Percentiles rank a stretch among this genome's conserved stretches.
Evolutionary conservation across 2,888 invertebrate species (phyloP).

Genomic region (Nasonia oneida): DNA sequence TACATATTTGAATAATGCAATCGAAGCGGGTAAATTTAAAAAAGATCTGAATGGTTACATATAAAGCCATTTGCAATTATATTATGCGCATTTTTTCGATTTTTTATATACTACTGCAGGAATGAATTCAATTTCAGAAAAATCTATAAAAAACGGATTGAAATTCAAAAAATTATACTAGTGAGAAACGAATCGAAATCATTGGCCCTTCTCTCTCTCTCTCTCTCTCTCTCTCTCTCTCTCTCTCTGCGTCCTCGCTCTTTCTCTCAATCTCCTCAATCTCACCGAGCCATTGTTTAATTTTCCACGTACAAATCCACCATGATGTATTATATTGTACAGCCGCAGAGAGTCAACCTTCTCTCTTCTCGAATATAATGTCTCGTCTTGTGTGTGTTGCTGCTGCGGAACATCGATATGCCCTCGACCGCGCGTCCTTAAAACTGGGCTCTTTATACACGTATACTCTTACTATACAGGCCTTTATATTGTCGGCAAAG

Average conservation of each 20-base stretch:
- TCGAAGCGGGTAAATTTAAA: background rate
- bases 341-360: background rate
- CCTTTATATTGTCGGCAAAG: background rate
- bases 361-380: background rate
- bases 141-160: no score
- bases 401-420: background rate
- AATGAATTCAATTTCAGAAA: no score
- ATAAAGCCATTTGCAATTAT: background rate
- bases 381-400: background rate
- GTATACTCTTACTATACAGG: background rate
- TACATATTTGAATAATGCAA: background rate
- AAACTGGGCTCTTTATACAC: conserved; percentile 1
- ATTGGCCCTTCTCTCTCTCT: background rate
- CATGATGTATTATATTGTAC: background rate
- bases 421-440: conserved; percentile 4
- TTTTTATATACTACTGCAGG: no score
- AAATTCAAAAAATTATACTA: no score
- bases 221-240: no score
- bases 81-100: no score
- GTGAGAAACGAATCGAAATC: background rate
- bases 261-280: conserved; percentile 28
- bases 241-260: background rate
- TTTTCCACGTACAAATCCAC: conserved; percentile 5
- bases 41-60: background rate
- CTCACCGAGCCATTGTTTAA: conserved; percentile 44